These are phyloP conservation scores for Athetis lepigone DNA, from an alignment of 2,888 invertebrate species.

Conservation along the genomic window DNA sequence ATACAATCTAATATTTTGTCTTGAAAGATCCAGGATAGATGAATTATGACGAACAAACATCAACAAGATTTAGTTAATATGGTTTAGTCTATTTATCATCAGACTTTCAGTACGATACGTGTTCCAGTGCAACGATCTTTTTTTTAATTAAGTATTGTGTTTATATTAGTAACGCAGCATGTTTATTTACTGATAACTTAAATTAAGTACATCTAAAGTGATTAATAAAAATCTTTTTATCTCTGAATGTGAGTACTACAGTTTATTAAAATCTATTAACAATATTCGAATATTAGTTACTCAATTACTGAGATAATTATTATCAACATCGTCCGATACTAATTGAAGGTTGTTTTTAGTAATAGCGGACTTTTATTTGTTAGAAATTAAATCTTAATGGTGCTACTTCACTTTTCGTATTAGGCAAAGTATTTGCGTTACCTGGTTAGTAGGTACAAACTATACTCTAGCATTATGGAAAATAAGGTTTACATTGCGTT, in stretches of 20 bases:
- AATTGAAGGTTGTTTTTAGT: constrained; percentile 8
- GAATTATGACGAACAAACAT: too few relatives aligned
- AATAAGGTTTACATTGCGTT: too few relatives aligned
- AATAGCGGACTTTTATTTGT: not conserved
- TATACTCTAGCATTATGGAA: too few relatives aligned
- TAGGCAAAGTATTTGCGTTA: too few relatives aligned
- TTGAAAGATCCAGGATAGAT: too few relatives aligned
- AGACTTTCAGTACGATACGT: constrained; percentile 11
- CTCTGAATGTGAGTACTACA: not conserved
- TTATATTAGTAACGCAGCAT: constrained; percentile 2
- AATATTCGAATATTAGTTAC: not conserved
- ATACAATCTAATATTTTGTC: too few relatives aligned
- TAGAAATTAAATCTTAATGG: too few relatives aligned
- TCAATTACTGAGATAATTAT: not conserved
- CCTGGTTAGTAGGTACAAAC: too few relatives aligned
- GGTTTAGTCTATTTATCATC: not conserved
- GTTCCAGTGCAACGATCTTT: constrained; percentile 1
- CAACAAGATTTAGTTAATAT: too few relatives aligned
- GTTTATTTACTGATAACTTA: constrained; percentile 26
- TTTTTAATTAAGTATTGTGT: not conserved
- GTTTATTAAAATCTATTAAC: not conserved
- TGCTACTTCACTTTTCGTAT: too few relatives aligned
- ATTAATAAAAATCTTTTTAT: constrained; percentile 24
- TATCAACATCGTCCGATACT: not conserved
- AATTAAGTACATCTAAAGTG: not conserved